These are phyloP conservation scores for Actias luna DNA, from an alignment of 2,888 invertebrate genomes.

Conservation along the genomic window DNA sequence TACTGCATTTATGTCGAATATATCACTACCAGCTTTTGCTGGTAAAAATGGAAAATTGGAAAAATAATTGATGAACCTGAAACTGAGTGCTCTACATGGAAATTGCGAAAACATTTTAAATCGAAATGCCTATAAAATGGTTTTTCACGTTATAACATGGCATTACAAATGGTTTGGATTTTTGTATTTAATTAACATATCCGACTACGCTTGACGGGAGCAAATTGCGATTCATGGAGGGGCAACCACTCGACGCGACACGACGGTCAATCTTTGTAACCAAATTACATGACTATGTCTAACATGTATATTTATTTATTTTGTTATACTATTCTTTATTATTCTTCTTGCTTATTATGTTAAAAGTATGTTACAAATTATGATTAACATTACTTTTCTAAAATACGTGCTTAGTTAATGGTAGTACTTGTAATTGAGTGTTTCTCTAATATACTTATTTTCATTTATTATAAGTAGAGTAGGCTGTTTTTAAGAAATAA, in stretches of 20 bases:
- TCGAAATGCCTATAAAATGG: not conserved
- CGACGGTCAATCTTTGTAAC: conserved; percentile 4
- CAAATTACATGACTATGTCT: not conserved
- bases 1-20: not conserved
- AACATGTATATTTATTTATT: not conserved
- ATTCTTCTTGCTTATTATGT: not conserved
- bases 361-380: not conserved
- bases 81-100: not conserved
- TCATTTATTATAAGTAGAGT: too few relatives aligned
- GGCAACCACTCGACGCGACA: not conserved
- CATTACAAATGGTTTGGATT: conserved; percentile 10
- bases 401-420: not conserved
- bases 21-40: not conserved
- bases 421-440: too few relatives aligned
- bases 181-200: conserved; percentile 15
- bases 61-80: conserved; percentile 1
- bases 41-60: not conserved
- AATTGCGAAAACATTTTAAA: not conserved
- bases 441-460: too few relatives aligned
- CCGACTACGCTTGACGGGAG: conserved; percentile 6
- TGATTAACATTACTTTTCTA: not conserved
- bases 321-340: not conserved
- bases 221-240: conserved; percentile 8
- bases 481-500: too few relatives aligned
- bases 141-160: not conserved